These are phyloP conservation scores for Sebastes melanostomus DNA, from an alignment of 2,797 vertebrate genomes.

Conservation along the genomic window DNA sequence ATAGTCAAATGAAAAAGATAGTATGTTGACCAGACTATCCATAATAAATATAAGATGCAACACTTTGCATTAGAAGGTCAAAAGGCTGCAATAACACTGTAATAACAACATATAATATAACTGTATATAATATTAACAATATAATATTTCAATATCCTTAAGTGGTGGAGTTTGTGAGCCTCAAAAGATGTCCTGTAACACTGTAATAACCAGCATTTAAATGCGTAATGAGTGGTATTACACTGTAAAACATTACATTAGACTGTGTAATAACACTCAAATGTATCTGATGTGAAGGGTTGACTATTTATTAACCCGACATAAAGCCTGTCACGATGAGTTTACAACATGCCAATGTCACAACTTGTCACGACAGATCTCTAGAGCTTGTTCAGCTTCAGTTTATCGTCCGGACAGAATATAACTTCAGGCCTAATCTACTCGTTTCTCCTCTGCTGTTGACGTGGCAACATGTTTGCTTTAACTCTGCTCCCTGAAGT, in stretches of 20 bases:
- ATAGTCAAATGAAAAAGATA: neutral
- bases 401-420: neutral
- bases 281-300: accelerated
- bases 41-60: neutral
- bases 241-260: neutral
- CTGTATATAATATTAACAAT: no score
- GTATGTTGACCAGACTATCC: neutral
- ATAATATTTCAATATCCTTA: neutral
- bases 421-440: neutral
- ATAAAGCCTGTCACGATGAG: neutral
- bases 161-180: neutral
- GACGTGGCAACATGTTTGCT: neutral
- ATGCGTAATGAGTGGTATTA: accelerated
- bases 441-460: neutral
- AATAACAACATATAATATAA: no score
- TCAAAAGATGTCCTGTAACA: no score
- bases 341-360: neutral
- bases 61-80: neutral
- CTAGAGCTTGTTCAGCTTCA: neutral
- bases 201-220: no score
- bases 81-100: no score
- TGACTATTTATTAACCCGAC: neutral
- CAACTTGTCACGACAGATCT: neutral
- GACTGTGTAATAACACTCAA: neutral
- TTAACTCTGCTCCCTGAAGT: conserved; percentile 2